A percentile compares a stretch with the other conserved stretches of the same genome.
These are phyloP conservation scores for Galago senegalensis DNA, from an alignment of 2,797 vertebrate species.

Conservation along the genomic window DNA sequence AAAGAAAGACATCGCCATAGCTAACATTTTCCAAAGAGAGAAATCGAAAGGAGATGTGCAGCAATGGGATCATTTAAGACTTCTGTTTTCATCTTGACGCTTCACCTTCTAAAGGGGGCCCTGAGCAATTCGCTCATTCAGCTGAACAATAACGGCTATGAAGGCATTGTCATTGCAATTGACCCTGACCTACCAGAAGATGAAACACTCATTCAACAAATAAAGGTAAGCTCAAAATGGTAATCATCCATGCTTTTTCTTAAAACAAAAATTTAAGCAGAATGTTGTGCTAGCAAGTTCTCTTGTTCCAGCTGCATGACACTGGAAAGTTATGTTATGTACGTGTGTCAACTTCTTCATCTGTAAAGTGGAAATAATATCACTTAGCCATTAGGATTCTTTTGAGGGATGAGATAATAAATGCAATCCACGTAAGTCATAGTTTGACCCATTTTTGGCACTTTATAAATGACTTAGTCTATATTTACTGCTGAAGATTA, in stretches of 20 bases:
- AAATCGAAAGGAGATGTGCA: background rate
- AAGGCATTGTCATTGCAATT: conserved; percentile 88
- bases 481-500: background rate
- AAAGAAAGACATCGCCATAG: conserved; percentile 7
- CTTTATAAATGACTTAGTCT: background rate
- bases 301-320: background rate
- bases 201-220: conserved; percentile 82
- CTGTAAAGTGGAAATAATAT: conserved; percentile 38
- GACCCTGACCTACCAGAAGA: conserved; percentile 86
- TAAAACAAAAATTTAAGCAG: background rate
- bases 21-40: conserved; percentile 4
- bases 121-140: conserved; percentile 82
- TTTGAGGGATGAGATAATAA: background rate
- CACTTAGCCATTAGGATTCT: background rate
- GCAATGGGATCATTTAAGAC: conserved; percentile 49
- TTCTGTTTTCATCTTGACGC: conserved; percentile 75
- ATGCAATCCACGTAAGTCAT: background rate
- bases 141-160: conserved; percentile 87
- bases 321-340: background rate
- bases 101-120: conserved; percentile 70
- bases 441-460: background rate
- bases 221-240: conserved; percentile 83
- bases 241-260: conserved; percentile 3
- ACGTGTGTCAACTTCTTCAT: conserved; percentile 21
- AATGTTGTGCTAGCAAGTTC: background rate